Evolutionary conservation across 2,888 invertebrate species (phyloP), one percentile per base, ranked within the genome.

Genomic region (Drosophila buzzatii): DNA sequence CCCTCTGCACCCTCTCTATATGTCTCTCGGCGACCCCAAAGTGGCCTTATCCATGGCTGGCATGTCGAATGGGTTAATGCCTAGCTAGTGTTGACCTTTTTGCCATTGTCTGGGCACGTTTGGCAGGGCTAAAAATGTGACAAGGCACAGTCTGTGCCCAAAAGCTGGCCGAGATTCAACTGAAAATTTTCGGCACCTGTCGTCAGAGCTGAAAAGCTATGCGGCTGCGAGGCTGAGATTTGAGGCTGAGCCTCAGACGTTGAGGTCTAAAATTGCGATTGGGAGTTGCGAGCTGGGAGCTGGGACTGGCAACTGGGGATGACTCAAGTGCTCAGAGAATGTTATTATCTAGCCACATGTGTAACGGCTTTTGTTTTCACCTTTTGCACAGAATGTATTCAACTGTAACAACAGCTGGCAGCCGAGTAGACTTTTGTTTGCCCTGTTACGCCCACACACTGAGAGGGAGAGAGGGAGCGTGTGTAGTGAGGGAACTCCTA

Each of bases 301-400:
- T 23, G 27, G 37, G 37, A 14, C 33, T 33, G 33, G 33, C 33
- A 33, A 33, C 35, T 41, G 39, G 70, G 41, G 55, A 49, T 59
- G 47, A n/a, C 57, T 23, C 16, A 23, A 52, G 39, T 70, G 80
- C 73, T 73, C 70, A 57, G 78, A 57, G 64, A 73, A 66, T 75
- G 81, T 86, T 86, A 87, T 86, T 89, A 89, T 82, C 87, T 82
- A 82, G 89, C 81, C 87, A 89, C 89, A 86, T 89, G 87, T 85
- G 87, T 73, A 88, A 83, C 75, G 89, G 87, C 85, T 87, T 86
- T 89, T 87, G 81, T 79, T 74, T 79, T 81, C 69, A 64, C 64
- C 57, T 55, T 75, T 61, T 42, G 61, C 70, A 63, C 49, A 42
- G 45, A 61, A 75, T 51, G 76, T 76, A 71, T 83, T 81, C 84